Evolutionary conservation across 1,140 invertebrate genomes (phyloP).

Genomic region (Hyposmocoma kahamanoa): DNA sequence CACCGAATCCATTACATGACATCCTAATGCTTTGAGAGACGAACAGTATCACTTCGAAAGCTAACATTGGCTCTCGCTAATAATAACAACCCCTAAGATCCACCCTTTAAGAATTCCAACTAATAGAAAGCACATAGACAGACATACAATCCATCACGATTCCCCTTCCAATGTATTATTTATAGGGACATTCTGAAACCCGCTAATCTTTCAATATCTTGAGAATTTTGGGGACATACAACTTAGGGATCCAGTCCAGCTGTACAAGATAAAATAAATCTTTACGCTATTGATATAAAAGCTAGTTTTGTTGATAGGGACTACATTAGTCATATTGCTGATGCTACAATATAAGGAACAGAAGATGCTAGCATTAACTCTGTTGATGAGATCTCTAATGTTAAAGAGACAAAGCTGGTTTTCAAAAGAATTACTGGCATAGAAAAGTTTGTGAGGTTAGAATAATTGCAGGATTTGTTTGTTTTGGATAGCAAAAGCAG

Average conservation of each 20-base stretch:
- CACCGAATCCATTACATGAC: not conserved
- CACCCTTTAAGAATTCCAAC: conserved; percentile 69
- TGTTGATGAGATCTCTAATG: conserved; percentile 15
- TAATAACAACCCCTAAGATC: conserved; percentile 51
- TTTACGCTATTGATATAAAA: conserved; percentile 26
- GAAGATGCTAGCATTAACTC: conserved; percentile 21
- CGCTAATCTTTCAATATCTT: conserved; percentile 71
- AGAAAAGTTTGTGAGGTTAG: conserved; percentile 25
- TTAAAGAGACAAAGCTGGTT: conserved; percentile 8
- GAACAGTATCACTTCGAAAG: conserved; percentile 53
- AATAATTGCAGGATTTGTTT: conserved; percentile 71
- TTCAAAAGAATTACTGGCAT: conserved; percentile 6
- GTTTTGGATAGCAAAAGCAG: conserved; percentile 59
- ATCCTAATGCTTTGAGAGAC: conserved; percentile 15
- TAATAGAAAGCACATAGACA: conserved; percentile 68
- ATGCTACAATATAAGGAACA: conserved; percentile 31
- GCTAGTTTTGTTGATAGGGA: conserved; percentile 19
- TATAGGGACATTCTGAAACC: conserved; percentile 66
- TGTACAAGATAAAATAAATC: conserved; percentile 17
- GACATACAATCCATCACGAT: conserved; percentile 67
- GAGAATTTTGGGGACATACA: conserved; percentile 53
- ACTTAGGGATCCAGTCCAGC: conserved; percentile 35
- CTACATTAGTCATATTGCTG: conserved; percentile 18
- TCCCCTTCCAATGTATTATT: conserved; percentile 68
- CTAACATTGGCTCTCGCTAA: conserved; percentile 59